phyloP scores from a whole-genome alignment of 2,113 vertebrate species.

The Perca schrenkii region DNA sequence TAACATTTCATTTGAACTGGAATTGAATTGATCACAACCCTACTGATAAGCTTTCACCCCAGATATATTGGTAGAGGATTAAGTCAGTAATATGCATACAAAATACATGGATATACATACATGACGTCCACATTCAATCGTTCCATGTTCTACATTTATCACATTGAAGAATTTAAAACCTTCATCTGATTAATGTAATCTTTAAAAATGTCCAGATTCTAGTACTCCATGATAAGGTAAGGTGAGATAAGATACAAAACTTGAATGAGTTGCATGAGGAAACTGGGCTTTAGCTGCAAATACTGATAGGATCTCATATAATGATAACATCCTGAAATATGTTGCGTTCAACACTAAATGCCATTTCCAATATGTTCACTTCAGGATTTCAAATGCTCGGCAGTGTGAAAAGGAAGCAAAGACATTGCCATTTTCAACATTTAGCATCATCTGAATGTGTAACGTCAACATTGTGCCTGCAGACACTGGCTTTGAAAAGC shows the following conservation, averaged over 20 bases:
- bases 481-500: constrained; percentile 37
- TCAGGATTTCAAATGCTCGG: constrained; percentile 29
- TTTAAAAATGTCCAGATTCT: constrained; percentile 11
- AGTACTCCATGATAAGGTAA: constrained; percentile 28
- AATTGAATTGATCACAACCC: background rate
- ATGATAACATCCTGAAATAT: constrained; percentile 57
- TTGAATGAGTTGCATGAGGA: constrained; percentile 61
- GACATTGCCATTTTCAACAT: constrained; percentile 41
- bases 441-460: constrained; percentile 46
- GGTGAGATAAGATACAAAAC: constrained; percentile 50
- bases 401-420: constrained; percentile 23
- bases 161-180: constrained; percentile 17
- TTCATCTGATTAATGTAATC: constrained; percentile 18
- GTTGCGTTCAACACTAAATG: constrained; percentile 25
- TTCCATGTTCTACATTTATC: background rate
- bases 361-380: constrained; percentile 31
- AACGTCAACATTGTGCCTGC: constrained; percentile 29
- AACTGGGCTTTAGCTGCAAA: constrained; percentile 45
- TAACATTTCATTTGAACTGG: background rate
- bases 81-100: background rate
- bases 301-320: constrained; percentile 50
- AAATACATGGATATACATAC: background rate
- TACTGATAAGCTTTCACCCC: background rate
- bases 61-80: background rate
- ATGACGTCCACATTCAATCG: background rate